phyloP scores from a whole-genome alignment of 1,140 invertebrate genomes.

The Cotesia glomerata region DNA sequence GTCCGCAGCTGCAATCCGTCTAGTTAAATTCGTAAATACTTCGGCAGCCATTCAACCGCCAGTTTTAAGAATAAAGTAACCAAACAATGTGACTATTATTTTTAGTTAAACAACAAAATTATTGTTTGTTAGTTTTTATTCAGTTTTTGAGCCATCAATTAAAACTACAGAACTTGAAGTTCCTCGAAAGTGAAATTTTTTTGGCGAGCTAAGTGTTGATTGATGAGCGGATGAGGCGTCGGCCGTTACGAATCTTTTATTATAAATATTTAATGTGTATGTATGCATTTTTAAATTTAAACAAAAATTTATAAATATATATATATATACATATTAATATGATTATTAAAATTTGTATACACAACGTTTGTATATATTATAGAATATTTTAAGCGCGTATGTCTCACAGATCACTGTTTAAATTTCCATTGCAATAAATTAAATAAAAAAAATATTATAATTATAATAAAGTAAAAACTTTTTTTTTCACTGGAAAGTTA shows the following conservation, averaged over 20 bases:
- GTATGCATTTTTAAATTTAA: too few species aligned
- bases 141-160: not conserved
- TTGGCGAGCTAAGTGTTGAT: too few species aligned
- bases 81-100: too few species aligned
- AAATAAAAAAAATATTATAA: not conserved
- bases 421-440: not conserved
- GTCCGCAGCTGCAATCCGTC: constrained; percentile 21
- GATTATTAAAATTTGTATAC: not conserved
- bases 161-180: not conserved
- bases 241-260: constrained; percentile 7
- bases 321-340: too few species aligned
- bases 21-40: constrained; percentile 17
- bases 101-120: not conserved
- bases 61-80: not conserved
- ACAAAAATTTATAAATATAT: not conserved
- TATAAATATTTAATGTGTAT: not conserved
- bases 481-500: not conserved
- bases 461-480: not conserved
- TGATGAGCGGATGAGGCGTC: not conserved
- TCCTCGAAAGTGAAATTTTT: not conserved
- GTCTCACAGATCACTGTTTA: not conserved
- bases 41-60: not conserved
- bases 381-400: not conserved
- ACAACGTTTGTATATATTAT: constrained; percentile 1
- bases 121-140: not conserved